Evolutionary conservation across 2,113 vertebrate genomes (phyloP), one percentile per base, ranked within the genome.

Genomic region (Cathartes aura): DNA sequence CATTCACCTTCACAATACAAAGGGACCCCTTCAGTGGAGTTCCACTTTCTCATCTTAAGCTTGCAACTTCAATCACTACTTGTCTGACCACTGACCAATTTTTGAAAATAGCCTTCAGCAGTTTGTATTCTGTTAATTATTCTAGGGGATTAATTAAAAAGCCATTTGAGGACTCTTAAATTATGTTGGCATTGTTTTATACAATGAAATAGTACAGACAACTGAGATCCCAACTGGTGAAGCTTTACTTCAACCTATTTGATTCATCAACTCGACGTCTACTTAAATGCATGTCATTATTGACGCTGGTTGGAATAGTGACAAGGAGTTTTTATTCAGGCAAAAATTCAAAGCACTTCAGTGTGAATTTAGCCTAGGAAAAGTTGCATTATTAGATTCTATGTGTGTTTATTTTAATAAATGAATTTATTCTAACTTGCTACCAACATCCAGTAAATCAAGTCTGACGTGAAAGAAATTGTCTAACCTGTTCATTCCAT

Each of bases 11-110:
- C 91, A 80, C 43, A 59, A 30, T 34, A 82, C 83, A 72, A 96
- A 89, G 36, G 76, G 84, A 94, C 40, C 79, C 72, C 87, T 82
- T 47, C 45, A 43, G 53, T 74, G 63, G 36, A 89, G 76, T 24
- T 42, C 68, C 78, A 82, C 83, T 82, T 87, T 83, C 70, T 92
- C 92, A 93, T 94, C 83, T 85, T 87, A 96, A 78, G 87, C 72
- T 76, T 27, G 26, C 94, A 82, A 30, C 70, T 86, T 93, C 79
- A 92, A 15, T n/a, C 11, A n/a, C 38, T 64, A 66, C 47, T 91
- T 48, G 47, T 63, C 42, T 82, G 64, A 59, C 27, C 58, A 52
- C 52, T 42, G 9, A 70, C 8, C 8, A 56, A 20, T 71, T 87
- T 81, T 42, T 29, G 16, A 47, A 59, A 91, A 80, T 8, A 90